Evolutionary conservation across 2,797 vertebrate species (phyloP).

Genomic region (Smutsia temminckii): DNA sequence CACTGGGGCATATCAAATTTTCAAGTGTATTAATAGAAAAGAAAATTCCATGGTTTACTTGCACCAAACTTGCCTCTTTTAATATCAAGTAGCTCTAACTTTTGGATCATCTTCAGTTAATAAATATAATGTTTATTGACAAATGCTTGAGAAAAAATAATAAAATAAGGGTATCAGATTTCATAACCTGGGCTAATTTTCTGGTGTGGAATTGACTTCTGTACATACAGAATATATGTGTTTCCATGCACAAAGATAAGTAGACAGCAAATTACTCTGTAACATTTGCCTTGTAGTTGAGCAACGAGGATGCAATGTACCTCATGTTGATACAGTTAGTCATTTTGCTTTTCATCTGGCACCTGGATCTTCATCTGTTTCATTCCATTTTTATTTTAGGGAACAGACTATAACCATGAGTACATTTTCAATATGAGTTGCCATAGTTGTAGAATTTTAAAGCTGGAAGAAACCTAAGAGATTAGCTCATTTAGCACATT

Average conservation of each 20-base stretch:
- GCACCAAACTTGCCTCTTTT: neutral
- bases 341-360: conserved; percentile 70
- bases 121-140: neutral
- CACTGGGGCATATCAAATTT: neutral
- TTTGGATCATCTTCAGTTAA: neutral
- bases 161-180: neutral
- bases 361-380: conserved; percentile 79
- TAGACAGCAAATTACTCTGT: neutral
- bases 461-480: conserved; percentile 71
- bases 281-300: conserved; percentile 43
- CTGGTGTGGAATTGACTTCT: neutral
- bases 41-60: neutral
- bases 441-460: conserved; percentile 64
- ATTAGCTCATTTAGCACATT: conserved; percentile 72
- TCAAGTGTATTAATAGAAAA: neutral
- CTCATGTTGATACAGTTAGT: conserved; percentile 66
- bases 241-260: neutral
- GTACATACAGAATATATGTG: neutral
- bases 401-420: conserved; percentile 62
- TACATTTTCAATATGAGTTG: conserved; percentile 59
- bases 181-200: neutral
- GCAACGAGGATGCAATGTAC: conserved; percentile 51
- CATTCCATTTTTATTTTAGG: conserved; percentile 75
- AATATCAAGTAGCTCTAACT: neutral
- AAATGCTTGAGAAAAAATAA: neutral